Conservation (phyloP, 2,888 invertebrate genomes). For the Hylaea fasciaria region DNA sequence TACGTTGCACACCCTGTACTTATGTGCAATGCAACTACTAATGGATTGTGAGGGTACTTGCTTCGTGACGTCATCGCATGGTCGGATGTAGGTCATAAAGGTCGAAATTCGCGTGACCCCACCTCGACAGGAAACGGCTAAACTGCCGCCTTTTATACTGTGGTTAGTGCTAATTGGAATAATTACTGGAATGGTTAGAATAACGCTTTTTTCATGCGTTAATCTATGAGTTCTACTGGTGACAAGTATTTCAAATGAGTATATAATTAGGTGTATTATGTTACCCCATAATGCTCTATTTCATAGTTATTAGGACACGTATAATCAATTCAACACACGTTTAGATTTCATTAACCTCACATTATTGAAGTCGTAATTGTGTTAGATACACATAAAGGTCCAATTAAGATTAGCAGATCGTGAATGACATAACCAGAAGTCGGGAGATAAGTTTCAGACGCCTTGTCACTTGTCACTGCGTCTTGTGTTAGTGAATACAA, state of each 20-base stretch:
- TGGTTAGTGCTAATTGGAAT: constrained; percentile 27
- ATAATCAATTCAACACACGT: background rate
- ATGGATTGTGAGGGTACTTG: constrained; percentile 45
- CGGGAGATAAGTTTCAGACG: too few species aligned
- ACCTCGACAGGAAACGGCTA: constrained; percentile 24
- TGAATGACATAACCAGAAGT: background rate
- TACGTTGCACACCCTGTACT: background rate
- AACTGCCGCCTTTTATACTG: constrained; percentile 23
- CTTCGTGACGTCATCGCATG: constrained; percentile 46
- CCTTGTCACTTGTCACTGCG: too few species aligned
- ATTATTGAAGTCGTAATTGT: background rate
- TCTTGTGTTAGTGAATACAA: too few species aligned
- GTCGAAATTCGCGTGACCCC: constrained; percentile 55
- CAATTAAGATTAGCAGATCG: background rate
- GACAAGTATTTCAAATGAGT: too few species aligned
- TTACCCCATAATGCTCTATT: too few species aligned
- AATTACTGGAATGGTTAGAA: constrained; percentile 20
- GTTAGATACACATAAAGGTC: background rate
- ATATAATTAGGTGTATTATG: too few species aligned
- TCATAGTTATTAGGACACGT: too few species aligned
- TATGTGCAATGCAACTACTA: constrained; percentile 32
- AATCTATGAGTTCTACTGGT: constrained; percentile 1
- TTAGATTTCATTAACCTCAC: background rate
- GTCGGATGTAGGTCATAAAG: constrained; percentile 54
- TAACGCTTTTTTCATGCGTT: constrained; percentile 5